Evolutionary conservation across 2,113 vertebrate species (phyloP).

Genomic region (Pimephales promelas): DNA sequence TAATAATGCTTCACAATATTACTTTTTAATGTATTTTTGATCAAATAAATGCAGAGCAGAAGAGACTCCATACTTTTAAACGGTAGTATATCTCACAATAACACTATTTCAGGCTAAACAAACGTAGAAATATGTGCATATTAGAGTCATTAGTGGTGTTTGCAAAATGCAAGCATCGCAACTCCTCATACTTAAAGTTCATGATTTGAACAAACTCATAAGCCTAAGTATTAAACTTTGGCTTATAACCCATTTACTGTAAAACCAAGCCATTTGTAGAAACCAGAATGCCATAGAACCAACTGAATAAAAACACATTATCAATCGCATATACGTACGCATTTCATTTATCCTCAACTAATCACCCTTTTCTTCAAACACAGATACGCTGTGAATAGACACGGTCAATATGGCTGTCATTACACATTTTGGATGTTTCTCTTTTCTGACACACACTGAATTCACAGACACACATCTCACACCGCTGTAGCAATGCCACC

Average conservation of each 20-base stretch:
- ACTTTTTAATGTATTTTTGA: too few species aligned
- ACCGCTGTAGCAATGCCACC: constrained; percentile 34
- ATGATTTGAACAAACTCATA: background rate
- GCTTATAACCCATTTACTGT: too few species aligned
- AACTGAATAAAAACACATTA: background rate
- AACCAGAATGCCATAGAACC: background rate
- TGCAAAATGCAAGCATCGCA: background rate
- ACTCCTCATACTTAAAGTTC: background rate
- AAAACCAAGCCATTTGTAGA: background rate
- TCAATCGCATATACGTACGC: background rate
- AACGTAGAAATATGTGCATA: too few species aligned
- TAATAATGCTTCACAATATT: too few species aligned
- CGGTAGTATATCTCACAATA: too few species aligned
- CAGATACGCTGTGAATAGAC: background rate
- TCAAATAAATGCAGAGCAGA: background rate
- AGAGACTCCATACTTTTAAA: background rate
- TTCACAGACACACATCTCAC: background rate
- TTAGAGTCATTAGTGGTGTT: too few species aligned
- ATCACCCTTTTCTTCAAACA: background rate
- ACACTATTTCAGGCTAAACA: too few species aligned
- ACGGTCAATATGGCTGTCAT: background rate
- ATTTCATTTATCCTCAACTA: background rate
- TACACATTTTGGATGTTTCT: background rate
- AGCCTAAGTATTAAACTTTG: too few species aligned
- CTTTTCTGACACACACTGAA: background rate